Conservation (phyloP, 2,888 invertebrate genomes). For the Coleophora flavipennella region DNA sequence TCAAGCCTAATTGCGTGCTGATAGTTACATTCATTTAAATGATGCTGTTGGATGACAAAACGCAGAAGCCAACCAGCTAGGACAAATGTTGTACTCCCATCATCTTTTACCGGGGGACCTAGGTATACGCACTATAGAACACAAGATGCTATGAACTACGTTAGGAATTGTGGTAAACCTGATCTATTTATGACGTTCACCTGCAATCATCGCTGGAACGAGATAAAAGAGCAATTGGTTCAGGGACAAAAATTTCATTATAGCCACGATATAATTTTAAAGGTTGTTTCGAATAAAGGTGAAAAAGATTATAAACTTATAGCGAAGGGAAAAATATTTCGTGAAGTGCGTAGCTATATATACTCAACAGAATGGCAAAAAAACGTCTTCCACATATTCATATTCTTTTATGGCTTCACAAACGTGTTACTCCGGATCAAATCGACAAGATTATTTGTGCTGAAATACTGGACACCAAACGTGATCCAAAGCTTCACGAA, state of each 20-base stretch:
- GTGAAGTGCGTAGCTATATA: conserved; percentile 17
- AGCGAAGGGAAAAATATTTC: conserved; percentile 19
- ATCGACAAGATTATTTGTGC: conserved; percentile 10
- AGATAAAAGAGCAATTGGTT: conserved; percentile 18
- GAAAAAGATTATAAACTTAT: conserved; percentile 16
- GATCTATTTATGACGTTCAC: conserved; percentile 20
- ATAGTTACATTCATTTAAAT: conserved; percentile 8
- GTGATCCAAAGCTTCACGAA: conserved; percentile 6
- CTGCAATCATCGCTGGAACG: conserved; percentile 22
- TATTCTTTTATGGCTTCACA: conserved; percentile 17
- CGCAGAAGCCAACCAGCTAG: conserved; percentile 18
- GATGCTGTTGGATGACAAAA: conserved; percentile 10
- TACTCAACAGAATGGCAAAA: no score
- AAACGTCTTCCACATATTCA: conserved; percentile 12
- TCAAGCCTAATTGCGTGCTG: conserved; percentile 6
- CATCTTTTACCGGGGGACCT: conserved; percentile 11
- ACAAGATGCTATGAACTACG: conserved; percentile 21
- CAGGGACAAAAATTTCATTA: conserved; percentile 19
- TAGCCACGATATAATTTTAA: no score
- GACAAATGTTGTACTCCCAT: conserved; percentile 18
- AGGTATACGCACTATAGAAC: conserved; percentile 13
- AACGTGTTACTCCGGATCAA: conserved; percentile 14
- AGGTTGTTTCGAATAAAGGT: conserved; percentile 22
- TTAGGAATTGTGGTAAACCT: conserved; percentile 21
- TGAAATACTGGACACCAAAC: conserved; percentile 16